Conservation (phyloP, 2,888 invertebrate species). For the Protonemura montana region DNA sequence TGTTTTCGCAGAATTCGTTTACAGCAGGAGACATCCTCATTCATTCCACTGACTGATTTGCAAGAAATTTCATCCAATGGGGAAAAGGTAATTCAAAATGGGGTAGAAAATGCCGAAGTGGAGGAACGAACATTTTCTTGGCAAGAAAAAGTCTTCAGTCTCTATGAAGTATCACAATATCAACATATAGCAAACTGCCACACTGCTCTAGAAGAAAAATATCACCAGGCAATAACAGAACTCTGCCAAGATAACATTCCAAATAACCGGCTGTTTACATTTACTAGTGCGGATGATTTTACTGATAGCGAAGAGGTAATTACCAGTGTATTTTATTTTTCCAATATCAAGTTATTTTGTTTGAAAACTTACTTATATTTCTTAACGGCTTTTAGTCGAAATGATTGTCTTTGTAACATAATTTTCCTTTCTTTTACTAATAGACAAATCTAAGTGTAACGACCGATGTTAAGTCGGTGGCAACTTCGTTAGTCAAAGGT, state of each 20-base stretch:
- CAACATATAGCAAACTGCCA: conserved; percentile 68
- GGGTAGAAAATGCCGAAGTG: conserved; percentile 42
- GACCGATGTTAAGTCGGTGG: conserved; percentile 45
- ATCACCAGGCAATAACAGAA: conserved; percentile 60
- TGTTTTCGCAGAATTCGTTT: conserved; percentile 46
- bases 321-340: background rate
- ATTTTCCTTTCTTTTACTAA: background rate
- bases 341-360: background rate
- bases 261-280: conserved; percentile 63
- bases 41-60: conserved; percentile 47
- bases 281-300: conserved; percentile 66
- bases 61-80: conserved; percentile 39
- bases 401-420: conserved; percentile 46
- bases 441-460: conserved; percentile 46
- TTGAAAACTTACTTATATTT: too few relatives aligned
- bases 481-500: conserved; percentile 46
- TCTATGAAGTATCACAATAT: conserved; percentile 63
- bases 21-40: conserved; percentile 48
- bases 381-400: too few relatives aligned
- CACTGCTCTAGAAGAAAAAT: conserved; percentile 67
- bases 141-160: conserved; percentile 77
- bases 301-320: conserved; percentile 53
- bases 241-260: conserved; percentile 52
- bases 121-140: conserved; percentile 65
- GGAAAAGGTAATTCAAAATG: conserved; percentile 15